Evolutionary conservation across 1,140 invertebrate species (phyloP).

Genomic region (Zophobas atratus): DNA sequence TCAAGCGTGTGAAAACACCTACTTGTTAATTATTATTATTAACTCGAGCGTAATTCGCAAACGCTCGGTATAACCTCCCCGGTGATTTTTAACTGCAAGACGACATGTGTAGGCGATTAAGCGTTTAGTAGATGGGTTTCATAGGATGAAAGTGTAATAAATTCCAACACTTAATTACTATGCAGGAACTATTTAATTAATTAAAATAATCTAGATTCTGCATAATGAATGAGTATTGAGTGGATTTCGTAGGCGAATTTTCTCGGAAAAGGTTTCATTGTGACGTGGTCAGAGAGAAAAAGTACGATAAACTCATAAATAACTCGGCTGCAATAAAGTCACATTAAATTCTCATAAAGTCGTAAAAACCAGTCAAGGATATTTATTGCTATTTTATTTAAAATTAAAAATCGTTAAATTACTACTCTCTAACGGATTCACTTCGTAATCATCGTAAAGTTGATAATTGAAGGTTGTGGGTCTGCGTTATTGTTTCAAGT

Average conservation of each 20-base stretch:
- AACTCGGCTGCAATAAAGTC: slow-evolving; percentile 23
- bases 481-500: not conserved
- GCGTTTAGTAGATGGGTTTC: not conserved
- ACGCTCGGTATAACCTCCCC: slow-evolving; percentile 7
- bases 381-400: slow-evolving; percentile 33
- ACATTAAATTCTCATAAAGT: slow-evolving; percentile 37
- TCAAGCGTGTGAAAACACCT: not conserved
- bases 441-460: slow-evolving; percentile 23
- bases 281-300: not conserved
- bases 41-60: slow-evolving; percentile 1
- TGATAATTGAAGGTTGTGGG: slow-evolving; percentile 18
- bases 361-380: slow-evolving; percentile 29
- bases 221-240: not conserved
- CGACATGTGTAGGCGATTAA: slow-evolving; percentile 13
- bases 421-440: slow-evolving; percentile 14
- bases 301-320: slow-evolving; percentile 30
- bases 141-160: not conserved
- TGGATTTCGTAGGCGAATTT: slow-evolving; percentile 13
- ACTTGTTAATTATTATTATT: not conserved
- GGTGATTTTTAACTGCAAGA: not conserved
- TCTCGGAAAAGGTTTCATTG: not conserved
- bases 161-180: slow-evolving; percentile 4
- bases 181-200: slow-evolving; percentile 20
- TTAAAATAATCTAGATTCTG: slow-evolving; percentile 4
- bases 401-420: slow-evolving; percentile 23